These are phyloP conservation scores for Scrobipalpa costella DNA, from an alignment of 2,888 invertebrate species.

Conservation along the genomic window DNA sequence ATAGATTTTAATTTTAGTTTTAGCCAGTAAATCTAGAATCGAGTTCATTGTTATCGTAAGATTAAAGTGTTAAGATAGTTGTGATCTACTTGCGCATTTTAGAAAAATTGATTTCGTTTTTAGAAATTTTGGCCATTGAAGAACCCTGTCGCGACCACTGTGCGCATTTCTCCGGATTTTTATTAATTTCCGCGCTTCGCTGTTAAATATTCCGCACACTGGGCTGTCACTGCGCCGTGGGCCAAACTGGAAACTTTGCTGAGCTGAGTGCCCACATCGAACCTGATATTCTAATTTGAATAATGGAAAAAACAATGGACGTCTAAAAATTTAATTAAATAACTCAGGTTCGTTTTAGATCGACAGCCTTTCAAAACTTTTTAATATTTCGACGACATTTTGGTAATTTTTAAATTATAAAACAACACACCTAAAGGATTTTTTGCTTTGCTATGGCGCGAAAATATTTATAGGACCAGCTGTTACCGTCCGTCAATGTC, in stretches of 20 bases:
- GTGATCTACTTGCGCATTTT: too few relatives aligned
- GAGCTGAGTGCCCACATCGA: constrained; percentile 32
- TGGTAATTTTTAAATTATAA: background rate
- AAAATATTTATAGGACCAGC: too few relatives aligned
- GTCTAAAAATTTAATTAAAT: constrained; percentile 20
- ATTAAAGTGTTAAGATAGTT: too few relatives aligned
- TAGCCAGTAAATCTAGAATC: too few relatives aligned
- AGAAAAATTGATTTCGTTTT: background rate
- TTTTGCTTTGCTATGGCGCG: too few relatives aligned
- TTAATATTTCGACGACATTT: background rate
- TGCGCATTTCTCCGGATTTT: constrained; percentile 31
- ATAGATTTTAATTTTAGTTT: too few relatives aligned
- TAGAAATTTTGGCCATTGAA: background rate
- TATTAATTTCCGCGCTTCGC: constrained; percentile 54
- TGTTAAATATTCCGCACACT: constrained; percentile 50
- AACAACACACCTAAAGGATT: too few relatives aligned
- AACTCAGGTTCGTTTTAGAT: constrained; percentile 1
- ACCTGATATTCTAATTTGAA: constrained; percentile 11
- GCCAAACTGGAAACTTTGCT: constrained; percentile 46
- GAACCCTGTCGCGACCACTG: background rate
- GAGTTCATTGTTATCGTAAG: too few relatives aligned
- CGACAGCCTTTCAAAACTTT: background rate
- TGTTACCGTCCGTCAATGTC: too few relatives aligned
- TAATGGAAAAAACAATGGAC: constrained; percentile 23
- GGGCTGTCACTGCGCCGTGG: constrained; percentile 28